phyloP scores from a whole-genome alignment of 2,888 invertebrate species.

The Tubulanus polymorphus region DNA sequence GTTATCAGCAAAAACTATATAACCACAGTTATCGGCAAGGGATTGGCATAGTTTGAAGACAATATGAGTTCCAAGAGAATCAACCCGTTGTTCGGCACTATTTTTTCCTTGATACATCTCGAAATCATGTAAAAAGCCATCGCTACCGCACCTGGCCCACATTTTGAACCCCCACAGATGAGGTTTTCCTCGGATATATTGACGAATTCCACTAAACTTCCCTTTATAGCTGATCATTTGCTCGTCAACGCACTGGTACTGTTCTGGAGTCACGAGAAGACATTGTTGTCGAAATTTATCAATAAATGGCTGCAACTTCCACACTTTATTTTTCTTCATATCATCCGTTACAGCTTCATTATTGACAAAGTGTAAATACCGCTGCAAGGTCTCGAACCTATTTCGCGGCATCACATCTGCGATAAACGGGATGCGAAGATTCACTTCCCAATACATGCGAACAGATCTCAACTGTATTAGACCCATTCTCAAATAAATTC shows the following conservation, averaged over 20 bases:
- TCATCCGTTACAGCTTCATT: slow-evolving; percentile 3
- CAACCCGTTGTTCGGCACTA: slow-evolving; percentile 1
- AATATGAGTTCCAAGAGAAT: slow-evolving; percentile 11
- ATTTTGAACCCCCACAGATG: background rate
- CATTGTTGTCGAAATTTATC: background rate
- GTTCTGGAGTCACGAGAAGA: background rate
- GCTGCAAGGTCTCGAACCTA: background rate
- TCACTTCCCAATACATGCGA: background rate
- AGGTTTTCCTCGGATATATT: background rate
- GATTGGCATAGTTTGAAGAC: slow-evolving; percentile 8
- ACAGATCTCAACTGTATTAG: slow-evolving; percentile 9
- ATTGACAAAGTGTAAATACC: slow-evolving; percentile 1
- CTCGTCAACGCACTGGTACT: background rate
- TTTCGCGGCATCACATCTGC: slow-evolving; percentile 1
- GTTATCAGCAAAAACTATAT: slow-evolving; percentile 16
- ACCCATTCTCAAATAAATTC: slow-evolving; percentile 14
- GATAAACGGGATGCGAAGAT: background rate
- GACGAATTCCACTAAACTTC: background rate
- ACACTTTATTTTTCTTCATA: background rate
- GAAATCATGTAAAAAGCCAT: slow-evolving; percentile 14
- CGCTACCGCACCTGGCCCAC: background rate
- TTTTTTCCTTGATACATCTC: slow-evolving; percentile 11
- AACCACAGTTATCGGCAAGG: slow-evolving; percentile 6
- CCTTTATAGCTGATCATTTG: background rate
- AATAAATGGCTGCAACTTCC: slow-evolving; percentile 1